Evolutionary conservation across 2,797 vertebrate species (phyloP).

Genomic region (Okamejei kenojei): DNA sequence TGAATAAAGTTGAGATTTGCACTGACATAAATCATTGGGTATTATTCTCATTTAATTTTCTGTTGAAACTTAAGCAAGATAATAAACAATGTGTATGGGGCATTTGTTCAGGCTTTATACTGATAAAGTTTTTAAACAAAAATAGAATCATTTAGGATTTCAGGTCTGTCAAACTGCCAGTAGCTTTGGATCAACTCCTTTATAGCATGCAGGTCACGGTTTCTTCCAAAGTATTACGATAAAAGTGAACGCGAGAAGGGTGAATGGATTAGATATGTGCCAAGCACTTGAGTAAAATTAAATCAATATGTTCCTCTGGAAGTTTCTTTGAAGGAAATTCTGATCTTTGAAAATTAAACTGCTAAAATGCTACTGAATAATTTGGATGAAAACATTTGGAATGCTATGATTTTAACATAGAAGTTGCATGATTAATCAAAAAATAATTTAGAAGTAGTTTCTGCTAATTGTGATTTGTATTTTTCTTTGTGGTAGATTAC

Average conservation of each 20-base stretch:
- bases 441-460: neutral
- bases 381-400: neutral
- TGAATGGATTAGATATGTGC: slow-evolving; percentile 1
- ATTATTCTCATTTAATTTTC: neutral
- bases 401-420: neutral
- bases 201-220: neutral
- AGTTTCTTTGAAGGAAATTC: neutral
- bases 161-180: neutral
- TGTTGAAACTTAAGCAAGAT: neutral
- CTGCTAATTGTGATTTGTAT: neutral
- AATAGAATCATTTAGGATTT: neutral
- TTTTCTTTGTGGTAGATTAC: neutral
- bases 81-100: neutral
- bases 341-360: neutral
- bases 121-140: neutral
- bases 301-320: neutral
- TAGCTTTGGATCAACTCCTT: neutral
- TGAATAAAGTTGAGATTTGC: neutral
- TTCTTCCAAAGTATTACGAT: neutral
- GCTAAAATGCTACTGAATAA: neutral
- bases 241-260: neutral
- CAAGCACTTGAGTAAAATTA: neutral
- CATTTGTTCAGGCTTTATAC: neutral
- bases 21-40: neutral
- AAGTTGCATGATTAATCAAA: neutral